Evolutionary conservation across 1,140 invertebrate genomes (phyloP).

Genomic region (Cotesia chilonis): DNA sequence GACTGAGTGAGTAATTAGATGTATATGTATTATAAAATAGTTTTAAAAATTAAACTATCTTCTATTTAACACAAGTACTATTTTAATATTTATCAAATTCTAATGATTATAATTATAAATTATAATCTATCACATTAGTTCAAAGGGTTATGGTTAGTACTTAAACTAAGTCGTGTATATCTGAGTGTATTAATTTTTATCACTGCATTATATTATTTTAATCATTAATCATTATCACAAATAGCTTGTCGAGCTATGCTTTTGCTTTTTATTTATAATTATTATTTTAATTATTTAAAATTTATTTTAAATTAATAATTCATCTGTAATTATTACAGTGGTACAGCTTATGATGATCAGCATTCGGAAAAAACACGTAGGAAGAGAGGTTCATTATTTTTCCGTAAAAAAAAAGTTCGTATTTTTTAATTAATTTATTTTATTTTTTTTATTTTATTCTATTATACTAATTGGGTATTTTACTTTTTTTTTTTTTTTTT

Average conservation of each 20-base stretch:
- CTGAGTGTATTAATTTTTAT: constrained; percentile 21
- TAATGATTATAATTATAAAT: not conserved
- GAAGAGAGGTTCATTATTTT: constrained; percentile 88
- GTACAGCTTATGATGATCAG: constrained; percentile 74
- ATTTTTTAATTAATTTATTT: constrained; percentile 22
- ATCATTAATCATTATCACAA: not conserved
- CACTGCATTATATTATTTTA: not conserved
- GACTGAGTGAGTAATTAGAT: constrained; percentile 68
- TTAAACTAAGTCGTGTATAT: not conserved
- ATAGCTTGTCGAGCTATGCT: not conserved
- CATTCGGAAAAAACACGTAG: constrained; percentile 81
- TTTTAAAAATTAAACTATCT: not conserved
- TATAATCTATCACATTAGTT: not conserved
- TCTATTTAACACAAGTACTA: not conserved
- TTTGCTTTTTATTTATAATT: not conserved
- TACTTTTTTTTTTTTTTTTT: constrained; percentile 30
- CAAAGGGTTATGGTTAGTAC: constrained; percentile 17
- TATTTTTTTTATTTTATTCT: constrained; percentile 22
- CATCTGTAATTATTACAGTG: constrained; percentile 47
- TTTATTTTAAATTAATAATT: constrained; percentile 1
- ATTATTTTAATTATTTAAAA: not conserved
- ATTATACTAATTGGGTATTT: constrained; percentile 4
- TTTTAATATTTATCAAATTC: no score
- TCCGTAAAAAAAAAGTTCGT: constrained; percentile 84
- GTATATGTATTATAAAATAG: constrained; percentile 14